Base-by-base conservation (phyloP, 2,113 vertebrate genomes). In the Semicossyphus pulcher region DNA sequence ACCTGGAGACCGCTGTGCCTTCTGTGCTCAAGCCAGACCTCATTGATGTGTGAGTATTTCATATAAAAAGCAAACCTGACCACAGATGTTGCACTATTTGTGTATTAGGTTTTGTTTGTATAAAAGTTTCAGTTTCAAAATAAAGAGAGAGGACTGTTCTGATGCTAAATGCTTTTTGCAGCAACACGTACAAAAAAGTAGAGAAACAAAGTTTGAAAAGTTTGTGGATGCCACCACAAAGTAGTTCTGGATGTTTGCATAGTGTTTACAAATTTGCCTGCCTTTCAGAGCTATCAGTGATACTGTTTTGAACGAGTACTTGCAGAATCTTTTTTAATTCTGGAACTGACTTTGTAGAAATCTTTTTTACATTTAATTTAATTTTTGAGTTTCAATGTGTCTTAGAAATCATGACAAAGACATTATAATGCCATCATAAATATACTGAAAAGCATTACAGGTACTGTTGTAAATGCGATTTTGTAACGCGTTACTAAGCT, bases 1-100 rank as follows among this genome's bases (percentile, higher is more conserved):
- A 99, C 91, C 95, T 99, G 18, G 98, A 99, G 86, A 99, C 97
- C 1, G 97, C 96, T 0, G 97, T 99, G 75, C 98, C 98, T 26
- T 98, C 96, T 5, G 98, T 99, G 12, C 81, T 99, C 76, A 99
- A 99, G 81, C 98, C 98, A 1, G 98, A 99, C 92, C 96, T 99
- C 63, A 96, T 95, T 4, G 97, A 99, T 36, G 97, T 99, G 98
- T 99, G 88, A 98, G 98, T 96, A 84, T 37, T 28, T 11, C 34
- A 37, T 76, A 25, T 2, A 36, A 21, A 64, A 7, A 15, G 8
- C 7, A 26, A 23, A 4, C n/a, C 8, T 51, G 14, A 56, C 9
- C 5, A 32, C 12, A 2, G n/a, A 15, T 26, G 14, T 21, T 25
- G 20, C 18, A 36, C 21, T 41, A 10, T 61, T 68, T 39, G 6